Base-by-base conservation (phyloP, 2,113 vertebrate genomes). In the Charadrius vociferus region DNA sequence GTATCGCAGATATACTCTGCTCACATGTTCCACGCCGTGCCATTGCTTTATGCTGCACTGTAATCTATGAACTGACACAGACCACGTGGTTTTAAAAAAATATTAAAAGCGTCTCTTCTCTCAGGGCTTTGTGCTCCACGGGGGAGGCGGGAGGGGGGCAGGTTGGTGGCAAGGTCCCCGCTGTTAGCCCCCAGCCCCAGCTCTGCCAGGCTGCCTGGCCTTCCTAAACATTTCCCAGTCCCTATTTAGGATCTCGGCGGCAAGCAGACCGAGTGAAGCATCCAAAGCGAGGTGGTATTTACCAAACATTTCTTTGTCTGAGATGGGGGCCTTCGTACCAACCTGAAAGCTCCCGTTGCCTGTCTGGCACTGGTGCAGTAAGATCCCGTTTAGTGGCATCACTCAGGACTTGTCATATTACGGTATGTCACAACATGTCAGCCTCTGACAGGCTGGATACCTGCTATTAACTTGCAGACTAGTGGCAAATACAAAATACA, bases 371-470 rank as follows among this genome's bases (percentile, higher is more conserved):
- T 7, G 93, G 66, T 2, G 90, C 88, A 63, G 65, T 0, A 19
- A 56, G 86, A 96, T 95, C 93, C 88, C 30, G 4, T 88, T 97
- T 95, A 90, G 96, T 96, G 96, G 94, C 94, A 96, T 95, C 97
- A 88, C 90, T 97, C 96, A 96, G 95, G 96, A 96, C 96, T 97
- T 92, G 96, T 97, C 97, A 93, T 27, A 86, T 93, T 90, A 91
- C 2, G 9, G 80, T 2, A 59, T 97, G 97, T 98, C 97, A 97
- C 93, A 97, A 95, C 97, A 97, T 96, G 97, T 97, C 95, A 97
- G 97, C 65, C 80, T 91, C 95, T 97, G 97, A 97, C 97, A 97
- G 97, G 91, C 95, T 94, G 96, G 96, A 94, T 96, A 96, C 96
- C 97, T 97, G 97, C 96, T 95, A 96, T 97, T 97, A 96, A 78